Base-by-base conservation (phyloP, 2,888 invertebrate genomes). In the Melikaiella ostensackeni region DNA sequence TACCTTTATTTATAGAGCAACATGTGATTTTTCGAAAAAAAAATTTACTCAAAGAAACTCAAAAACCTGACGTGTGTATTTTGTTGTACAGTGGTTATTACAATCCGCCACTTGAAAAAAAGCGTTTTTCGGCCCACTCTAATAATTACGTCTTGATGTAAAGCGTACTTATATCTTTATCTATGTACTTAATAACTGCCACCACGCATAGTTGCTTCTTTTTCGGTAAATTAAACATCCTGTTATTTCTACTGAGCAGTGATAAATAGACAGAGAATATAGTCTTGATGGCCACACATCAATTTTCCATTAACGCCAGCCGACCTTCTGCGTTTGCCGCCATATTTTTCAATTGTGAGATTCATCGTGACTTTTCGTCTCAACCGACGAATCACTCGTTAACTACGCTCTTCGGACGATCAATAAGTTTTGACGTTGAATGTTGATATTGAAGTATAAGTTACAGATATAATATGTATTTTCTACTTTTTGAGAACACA, bases 361-460 rank as follows among this genome's bases (percentile, higher is more conserved):
- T 55, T 55, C 55, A 55, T 55, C 55, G 55, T 55, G 55, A 55
- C 55, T 55, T 55, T 55, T 55, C 55, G 11, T 11, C 55, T 55
- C 9, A 55, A 55, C 21, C 11, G 21, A n/a, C 21, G 21, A 55
- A 55, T 55, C 55, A 11, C 55, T 55, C n/a, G 55, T 1, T 55
- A 21, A 55, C 21, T 55, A 21, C 21, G 9, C 55, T 21, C 21
- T 55, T 21, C 19, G 9, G 21, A 21, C 21, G 21, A 55, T 55
- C 55, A 55, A 55, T 55, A 21, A 55, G 9, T 2, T 55, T 21
- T 55, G 21, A 55, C n/a, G 55, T 3, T 55, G 21, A n/a, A 9
- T 4, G 11, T 55, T 46, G 0, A 19, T 19, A 16, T n/a, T 55
- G 21, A 55, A 55, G 55, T 21, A 55, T 55, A 16, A 6, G 42